phyloP scores from a whole-genome alignment of 2,113 vertebrate species.

The Theristicus caerulescens region DNA sequence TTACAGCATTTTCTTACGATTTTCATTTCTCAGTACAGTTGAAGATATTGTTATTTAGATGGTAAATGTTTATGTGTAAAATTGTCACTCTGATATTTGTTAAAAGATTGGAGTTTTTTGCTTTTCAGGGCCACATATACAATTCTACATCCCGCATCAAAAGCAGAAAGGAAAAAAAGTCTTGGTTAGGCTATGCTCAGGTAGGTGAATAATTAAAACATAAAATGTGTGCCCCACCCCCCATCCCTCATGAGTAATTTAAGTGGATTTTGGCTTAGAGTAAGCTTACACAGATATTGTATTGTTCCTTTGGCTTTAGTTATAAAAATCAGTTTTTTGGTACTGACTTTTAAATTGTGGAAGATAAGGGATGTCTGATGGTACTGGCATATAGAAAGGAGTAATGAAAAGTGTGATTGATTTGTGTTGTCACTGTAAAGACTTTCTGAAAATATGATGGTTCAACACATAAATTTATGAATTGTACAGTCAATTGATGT shows the following conservation, averaged over 20 bases:
- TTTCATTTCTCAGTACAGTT: not conserved
- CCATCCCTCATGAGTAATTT: not conserved
- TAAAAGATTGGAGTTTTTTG: conserved; percentile 7
- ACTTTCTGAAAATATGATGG: not conserved
- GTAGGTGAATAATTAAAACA: conserved; percentile 70
- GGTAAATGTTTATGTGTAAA: not conserved
- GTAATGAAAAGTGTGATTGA: not conserved
- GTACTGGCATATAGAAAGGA: not conserved
- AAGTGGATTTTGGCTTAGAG: not conserved
- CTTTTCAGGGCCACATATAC: conserved; percentile 94
- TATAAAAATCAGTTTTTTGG: not conserved
- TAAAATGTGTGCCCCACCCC: accelerated
- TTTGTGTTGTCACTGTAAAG: not conserved
- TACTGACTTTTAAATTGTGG: not conserved
- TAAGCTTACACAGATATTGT: not conserved
- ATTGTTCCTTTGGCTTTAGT: not conserved
- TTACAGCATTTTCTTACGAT: not conserved
- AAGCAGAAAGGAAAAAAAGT: conserved; percentile 95
- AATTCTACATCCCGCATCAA: conserved; percentile 97
- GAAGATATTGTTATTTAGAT: not conserved
- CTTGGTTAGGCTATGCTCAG: conserved; percentile 99
- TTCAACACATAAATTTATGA: not conserved
- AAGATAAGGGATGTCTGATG: not conserved
- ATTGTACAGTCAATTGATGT: not conserved
- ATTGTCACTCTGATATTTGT: not conserved